Conservation (phyloP, 1,140 invertebrate species). For the silkworm (Bombyx mori) region ASM3026992v2 NC_085131.1:8820501-8821000, state of each 20-base stretch:
- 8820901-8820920: constrained; percentile 47
- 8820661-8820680: neutral
- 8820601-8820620: no score
- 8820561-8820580: no score
- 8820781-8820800: constrained; percentile 45
- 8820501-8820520: no score
- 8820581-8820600: no score
- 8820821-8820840: constrained; percentile 40
- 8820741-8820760: constrained; percentile 35
- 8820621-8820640: no score
- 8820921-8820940: constrained; percentile 45
- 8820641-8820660: no score
- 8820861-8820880: constrained; percentile 34
- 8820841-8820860: constrained; percentile 34
- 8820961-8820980: no score
- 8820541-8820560: no score
- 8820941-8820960: no score
- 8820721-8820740: no score
- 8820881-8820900: constrained; percentile 40
- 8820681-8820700: neutral
- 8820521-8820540: no score
- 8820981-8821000: no score
- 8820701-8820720: constrained; percentile 1
- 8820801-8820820: constrained; percentile 55
- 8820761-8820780: constrained; percentile 46